These are phyloP conservation scores for Ptychoptera contaminata DNA, from an alignment of 2,888 invertebrate species.

Conservation along the genomic window DNA sequence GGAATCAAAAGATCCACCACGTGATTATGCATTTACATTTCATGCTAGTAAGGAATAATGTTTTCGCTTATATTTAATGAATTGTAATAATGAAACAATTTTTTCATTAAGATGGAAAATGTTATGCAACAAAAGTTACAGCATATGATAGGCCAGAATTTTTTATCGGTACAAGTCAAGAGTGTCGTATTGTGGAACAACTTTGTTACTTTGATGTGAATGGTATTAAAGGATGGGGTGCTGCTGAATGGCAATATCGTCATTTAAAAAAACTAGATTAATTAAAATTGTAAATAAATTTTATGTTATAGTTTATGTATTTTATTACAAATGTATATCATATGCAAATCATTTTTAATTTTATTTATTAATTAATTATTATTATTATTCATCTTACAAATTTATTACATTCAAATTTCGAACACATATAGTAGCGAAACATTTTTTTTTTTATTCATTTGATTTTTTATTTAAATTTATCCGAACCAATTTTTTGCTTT, in stretches of 20 bases:
- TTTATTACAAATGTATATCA: no score
- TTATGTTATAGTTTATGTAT: no score
- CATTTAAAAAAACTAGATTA: slow-evolving; percentile 21
- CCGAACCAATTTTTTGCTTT: no score
- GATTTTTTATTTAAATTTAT: no score
- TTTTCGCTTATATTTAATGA: background rate
- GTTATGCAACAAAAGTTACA: slow-evolving; percentile 36
- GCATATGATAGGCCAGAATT: slow-evolving; percentile 37
- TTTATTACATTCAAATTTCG: no score
- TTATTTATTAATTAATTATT: no score
- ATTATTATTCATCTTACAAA: no score
- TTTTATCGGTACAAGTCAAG: slow-evolving; percentile 43
- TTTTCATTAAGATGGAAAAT: slow-evolving; percentile 30
- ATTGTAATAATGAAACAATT: slow-evolving; percentile 5
- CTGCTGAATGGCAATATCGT: slow-evolving; percentile 49
- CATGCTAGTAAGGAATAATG: slow-evolving; percentile 33
- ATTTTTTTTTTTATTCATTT: no score
- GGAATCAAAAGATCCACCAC: slow-evolving; percentile 39
- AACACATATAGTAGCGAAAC: no score
- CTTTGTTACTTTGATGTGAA: slow-evolving; percentile 42
- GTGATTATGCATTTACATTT: slow-evolving; percentile 44
- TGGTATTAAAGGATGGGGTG: slow-evolving; percentile 45
- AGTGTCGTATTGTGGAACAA: slow-evolving; percentile 41
- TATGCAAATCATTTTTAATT: no score
- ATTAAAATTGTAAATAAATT: no score